Percentiles rank a stretch among this genome's conserved stretches.
Conservation (phyloP, 2,113 vertebrate genomes). For the Chionodraco myersi region DNA sequence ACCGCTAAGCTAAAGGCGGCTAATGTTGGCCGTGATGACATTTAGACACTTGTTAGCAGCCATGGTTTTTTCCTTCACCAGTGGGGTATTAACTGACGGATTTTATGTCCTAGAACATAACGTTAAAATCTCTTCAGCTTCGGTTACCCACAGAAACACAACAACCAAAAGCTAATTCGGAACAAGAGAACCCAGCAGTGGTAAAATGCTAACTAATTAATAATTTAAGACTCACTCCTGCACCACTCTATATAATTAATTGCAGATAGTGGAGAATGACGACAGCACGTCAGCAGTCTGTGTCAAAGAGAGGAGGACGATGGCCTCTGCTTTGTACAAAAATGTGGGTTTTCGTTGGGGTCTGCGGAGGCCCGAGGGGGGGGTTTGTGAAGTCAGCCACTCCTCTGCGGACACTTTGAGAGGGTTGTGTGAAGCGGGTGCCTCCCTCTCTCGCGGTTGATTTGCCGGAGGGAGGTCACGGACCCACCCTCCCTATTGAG, state of each 20-base stretch:
- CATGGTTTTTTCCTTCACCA: no score
- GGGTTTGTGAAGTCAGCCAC: constrained; percentile 6
- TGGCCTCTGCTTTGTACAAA: constrained; percentile 28
- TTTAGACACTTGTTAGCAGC: no score
- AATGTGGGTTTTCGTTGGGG: constrained; percentile 29
- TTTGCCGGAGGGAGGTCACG: constrained; percentile 72
- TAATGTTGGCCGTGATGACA: no score
- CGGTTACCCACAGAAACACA: no score
- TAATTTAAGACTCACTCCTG: no score
- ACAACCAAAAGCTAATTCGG: no score
- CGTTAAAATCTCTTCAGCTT: no score
- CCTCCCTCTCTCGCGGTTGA: constrained; percentile 68
- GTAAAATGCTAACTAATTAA: no score
- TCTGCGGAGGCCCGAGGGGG: constrained; percentile 2
- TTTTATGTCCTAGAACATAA: no score
- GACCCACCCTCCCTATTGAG: constrained; percentile 70
- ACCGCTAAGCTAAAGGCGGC: no score
- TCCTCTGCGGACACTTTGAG: constrained; percentile 33
- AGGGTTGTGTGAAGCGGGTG: constrained; percentile 38
- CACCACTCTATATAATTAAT: constrained; percentile 18
- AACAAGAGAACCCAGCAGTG: no score
- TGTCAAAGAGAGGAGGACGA: constrained; percentile 17
- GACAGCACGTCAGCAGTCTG: constrained; percentile 8
- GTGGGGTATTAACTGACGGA: no score
- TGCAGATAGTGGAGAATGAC: constrained; percentile 23